Percentiles rank a stretch among this genome's conserved stretches.
phyloP scores from a whole-genome alignment of 2,797 vertebrate species.

The Staurois parvus region DNA sequence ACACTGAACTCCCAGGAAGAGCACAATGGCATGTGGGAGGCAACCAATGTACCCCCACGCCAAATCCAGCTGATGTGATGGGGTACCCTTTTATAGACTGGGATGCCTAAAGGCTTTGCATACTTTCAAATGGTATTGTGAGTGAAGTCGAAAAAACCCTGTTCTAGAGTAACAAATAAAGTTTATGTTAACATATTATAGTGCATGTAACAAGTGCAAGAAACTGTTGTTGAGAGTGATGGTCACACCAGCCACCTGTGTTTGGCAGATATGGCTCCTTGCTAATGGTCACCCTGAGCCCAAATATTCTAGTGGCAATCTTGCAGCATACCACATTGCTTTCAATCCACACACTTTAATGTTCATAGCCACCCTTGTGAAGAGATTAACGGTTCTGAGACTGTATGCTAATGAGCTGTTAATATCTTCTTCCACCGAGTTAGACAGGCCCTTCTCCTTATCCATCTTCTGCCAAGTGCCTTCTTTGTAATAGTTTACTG shows the following conservation, averaged over 20 bases:
- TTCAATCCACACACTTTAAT: not conserved
- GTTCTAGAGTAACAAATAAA: not conserved
- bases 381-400: slow-evolving; percentile 32
- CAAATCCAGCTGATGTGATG: too few relatives aligned
- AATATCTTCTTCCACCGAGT: slow-evolving; percentile 32
- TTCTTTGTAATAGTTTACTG: slow-evolving; percentile 21
- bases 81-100: too few relatives aligned
- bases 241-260: not conserved
- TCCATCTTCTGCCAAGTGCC: slow-evolving; percentile 38
- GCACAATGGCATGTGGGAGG: too few relatives aligned
- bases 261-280: not conserved
- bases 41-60: too few relatives aligned
- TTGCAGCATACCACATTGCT: not conserved
- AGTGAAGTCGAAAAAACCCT: too few relatives aligned
- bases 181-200: not conserved
- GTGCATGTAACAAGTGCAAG: too few relatives aligned
- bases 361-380: not conserved
- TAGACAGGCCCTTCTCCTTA: slow-evolving; percentile 3
- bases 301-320: not conserved
- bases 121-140: too few relatives aligned
- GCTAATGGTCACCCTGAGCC: not conserved
- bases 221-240: too few relatives aligned
- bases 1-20: too few relatives aligned
- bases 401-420: slow-evolving; percentile 37
- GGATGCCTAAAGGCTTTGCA: too few relatives aligned